Evolutionary conservation across 1,140 invertebrate species (phyloP).

Genomic region (Drosophila punjabiensis): DNA sequence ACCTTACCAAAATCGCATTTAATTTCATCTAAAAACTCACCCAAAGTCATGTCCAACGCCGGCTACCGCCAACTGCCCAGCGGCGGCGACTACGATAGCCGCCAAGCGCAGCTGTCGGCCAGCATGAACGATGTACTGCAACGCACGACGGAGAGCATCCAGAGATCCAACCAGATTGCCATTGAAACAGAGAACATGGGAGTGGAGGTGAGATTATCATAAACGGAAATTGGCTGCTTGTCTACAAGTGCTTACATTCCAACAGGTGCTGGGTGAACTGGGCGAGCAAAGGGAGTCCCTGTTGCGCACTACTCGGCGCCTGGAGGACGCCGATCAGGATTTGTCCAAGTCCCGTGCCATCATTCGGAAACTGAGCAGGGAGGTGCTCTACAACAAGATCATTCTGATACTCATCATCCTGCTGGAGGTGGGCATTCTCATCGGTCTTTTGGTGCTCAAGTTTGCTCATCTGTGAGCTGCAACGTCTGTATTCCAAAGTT

Average conservation of each 20-base stretch:
- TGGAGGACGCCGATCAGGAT: conserved; percentile 86
- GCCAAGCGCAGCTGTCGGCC: conserved; percentile 62
- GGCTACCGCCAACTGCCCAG: conserved; percentile 70
- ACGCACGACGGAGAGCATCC: conserved; percentile 59
- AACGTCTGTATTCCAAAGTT: conserved; percentile 52
- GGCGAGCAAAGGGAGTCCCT: conserved; percentile 86
- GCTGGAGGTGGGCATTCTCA: conserved; percentile 82
- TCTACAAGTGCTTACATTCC: not conserved
- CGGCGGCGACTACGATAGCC: conserved; percentile 52
- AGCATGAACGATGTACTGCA: conserved; percentile 72
- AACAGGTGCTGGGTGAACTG: conserved; percentile 84
- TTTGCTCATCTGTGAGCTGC: conserved; percentile 50
- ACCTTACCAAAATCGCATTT: conserved; percentile 20
- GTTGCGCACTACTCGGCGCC: conserved; percentile 84
- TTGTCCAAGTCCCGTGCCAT: conserved; percentile 83
- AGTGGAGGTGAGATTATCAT: conserved; percentile 87
- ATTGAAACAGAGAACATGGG: conserved; percentile 93
- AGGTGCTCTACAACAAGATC: conserved; percentile 86
- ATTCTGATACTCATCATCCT: conserved; percentile 86
- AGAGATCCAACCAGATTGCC: conserved; percentile 90
- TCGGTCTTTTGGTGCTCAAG: conserved; percentile 73
- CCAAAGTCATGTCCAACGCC: conserved; percentile 47
- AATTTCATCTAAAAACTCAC: not conserved
- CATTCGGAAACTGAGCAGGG: conserved; percentile 84
- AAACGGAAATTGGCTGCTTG: not conserved